Base-by-base conservation (phyloP, 2,888 invertebrate genomes). In the Lasius fuliginosus region DNA sequence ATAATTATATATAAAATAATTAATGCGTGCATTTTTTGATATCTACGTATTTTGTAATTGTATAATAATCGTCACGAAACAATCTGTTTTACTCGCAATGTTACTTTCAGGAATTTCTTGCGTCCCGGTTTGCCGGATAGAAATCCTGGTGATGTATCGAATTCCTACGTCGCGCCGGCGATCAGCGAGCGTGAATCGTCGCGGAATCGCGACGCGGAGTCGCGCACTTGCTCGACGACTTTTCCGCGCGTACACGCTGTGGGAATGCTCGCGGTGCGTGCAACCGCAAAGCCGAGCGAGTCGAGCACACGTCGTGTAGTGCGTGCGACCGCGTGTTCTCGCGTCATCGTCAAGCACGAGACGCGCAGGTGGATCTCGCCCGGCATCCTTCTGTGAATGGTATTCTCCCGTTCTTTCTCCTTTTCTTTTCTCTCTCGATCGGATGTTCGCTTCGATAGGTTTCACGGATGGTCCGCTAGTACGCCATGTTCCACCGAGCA, bases 361-460 rank as follows among this genome's bases (percentile, higher is more conserved):
- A 33, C 73, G 81, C 76, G 64, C 84, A 86, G 85, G 85, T 84
- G 77, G 56, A 88, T 88, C 23, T 23, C 65, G 82, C 33, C 67
- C 69, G 60, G 77, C 73, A 58, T 77, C 68, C 67, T 82, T 58
- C 73, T 53, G 65, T 75, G 23, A 23, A 23, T 23, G 23, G 23
- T 58, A 18, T 6, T 6, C 49, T 49, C 49, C 49, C 23, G 9
- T 36, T 58, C 58, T 42, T 27, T 8, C 30, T 11, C 30, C 49
- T 64, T 56, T 49, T 12, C 12, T 79, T 36, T 68, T 64, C 36
- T 73, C 85, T 79, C 86, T 85, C 84, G 83, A 86, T 92, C 91
- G 94, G 94, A 94, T 93, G 91, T 94, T 89, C 92, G 93, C 92
- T 93, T 92, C 92, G 94, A 93, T 93, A 93, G 91, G 91, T 94